Evolutionary conservation across 2,888 invertebrate genomes (phyloP).

Genomic region (Limnephilus rhombicus): DNA sequence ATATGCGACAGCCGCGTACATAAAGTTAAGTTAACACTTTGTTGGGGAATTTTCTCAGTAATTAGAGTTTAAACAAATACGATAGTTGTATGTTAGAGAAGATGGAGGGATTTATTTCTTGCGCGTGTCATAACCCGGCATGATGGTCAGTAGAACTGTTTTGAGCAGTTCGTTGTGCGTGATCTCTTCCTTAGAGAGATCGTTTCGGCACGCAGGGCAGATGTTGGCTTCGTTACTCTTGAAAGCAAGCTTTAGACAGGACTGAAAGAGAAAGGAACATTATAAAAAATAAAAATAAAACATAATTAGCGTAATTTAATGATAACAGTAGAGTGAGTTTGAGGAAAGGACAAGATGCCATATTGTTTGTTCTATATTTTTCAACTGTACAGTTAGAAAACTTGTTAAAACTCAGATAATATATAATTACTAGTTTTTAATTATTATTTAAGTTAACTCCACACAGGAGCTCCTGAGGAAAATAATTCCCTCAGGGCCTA

Average conservation of each 20-base stretch:
- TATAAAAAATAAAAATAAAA: not conserved
- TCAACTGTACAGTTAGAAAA: too few relatives aligned
- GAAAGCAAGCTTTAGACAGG: constrained; percentile 83
- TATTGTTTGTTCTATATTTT: too few relatives aligned
- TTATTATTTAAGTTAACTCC: too few relatives aligned
- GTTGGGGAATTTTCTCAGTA: not conserved
- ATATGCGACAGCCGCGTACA: too few relatives aligned
- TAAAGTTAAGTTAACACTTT: not conserved
- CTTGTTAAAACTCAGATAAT: too few relatives aligned
- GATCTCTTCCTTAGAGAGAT: constrained; percentile 78
- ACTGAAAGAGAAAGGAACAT: constrained; percentile 70
- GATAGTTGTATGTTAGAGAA: not conserved
- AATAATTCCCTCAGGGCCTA: too few relatives aligned
- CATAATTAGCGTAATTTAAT: not conserved
- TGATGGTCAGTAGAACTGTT: constrained; percentile 78
- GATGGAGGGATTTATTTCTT: constrained; percentile 47
- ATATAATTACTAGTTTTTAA: too few relatives aligned
- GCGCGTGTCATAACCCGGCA: constrained; percentile 82
- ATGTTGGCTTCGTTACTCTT: constrained; percentile 78
- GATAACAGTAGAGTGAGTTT: too few relatives aligned
- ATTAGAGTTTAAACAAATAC: not conserved
- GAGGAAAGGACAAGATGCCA: too few relatives aligned
- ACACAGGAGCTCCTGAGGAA: too few relatives aligned
- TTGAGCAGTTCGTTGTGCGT: constrained; percentile 79
- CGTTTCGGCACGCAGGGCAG: constrained; percentile 85